phyloP scores from a whole-genome alignment of 2,888 invertebrate species.

The Scaptodrosophila latifasciaeformis region DNA sequence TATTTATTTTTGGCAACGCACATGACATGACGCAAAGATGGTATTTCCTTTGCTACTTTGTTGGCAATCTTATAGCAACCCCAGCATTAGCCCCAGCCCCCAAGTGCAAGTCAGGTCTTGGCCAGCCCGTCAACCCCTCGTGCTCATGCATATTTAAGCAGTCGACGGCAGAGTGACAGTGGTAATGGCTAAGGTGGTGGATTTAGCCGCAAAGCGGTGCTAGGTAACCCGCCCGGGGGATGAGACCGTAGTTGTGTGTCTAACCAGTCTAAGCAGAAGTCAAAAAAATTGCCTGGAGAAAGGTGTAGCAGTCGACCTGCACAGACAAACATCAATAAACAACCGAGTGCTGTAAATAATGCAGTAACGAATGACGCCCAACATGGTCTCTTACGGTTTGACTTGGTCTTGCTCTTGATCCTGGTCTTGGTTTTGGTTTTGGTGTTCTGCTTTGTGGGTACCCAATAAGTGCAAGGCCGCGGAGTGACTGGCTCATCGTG shows the following conservation, averaged over 20 bases:
- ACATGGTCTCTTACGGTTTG: conserved; percentile 30
- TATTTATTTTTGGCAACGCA: conserved; percentile 51
- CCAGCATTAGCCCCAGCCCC: no score
- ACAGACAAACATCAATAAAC: conserved; percentile 66
- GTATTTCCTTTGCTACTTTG: conserved; percentile 54
- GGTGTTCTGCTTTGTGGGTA: conserved; percentile 41
- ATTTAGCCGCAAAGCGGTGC: conserved; percentile 15
- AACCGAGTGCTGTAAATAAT: conserved; percentile 64
- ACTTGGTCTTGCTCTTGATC: conserved; percentile 40
- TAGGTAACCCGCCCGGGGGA: conserved; percentile 57
- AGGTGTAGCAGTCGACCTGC: conserved; percentile 23
- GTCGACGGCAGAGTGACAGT: conserved; percentile 18
- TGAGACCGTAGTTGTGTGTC: no score
- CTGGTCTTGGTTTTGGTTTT: no score
- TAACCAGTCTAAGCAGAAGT: no score
- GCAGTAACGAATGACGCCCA: conserved; percentile 45
- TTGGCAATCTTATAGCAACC: conserved; percentile 51
- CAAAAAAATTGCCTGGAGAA: no score
- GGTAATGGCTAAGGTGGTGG: neutral
- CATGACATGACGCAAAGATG: conserved; percentile 13
- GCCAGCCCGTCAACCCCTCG: no score
- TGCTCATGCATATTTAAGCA: conserved; percentile 69
- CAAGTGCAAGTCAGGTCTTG: no score
- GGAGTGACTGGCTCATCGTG: neutral
- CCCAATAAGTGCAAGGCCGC: conserved; percentile 10